phyloP scores from a whole-genome alignment of 2,113 vertebrate genomes.

The Genyomyrus donnyi region DNA sequence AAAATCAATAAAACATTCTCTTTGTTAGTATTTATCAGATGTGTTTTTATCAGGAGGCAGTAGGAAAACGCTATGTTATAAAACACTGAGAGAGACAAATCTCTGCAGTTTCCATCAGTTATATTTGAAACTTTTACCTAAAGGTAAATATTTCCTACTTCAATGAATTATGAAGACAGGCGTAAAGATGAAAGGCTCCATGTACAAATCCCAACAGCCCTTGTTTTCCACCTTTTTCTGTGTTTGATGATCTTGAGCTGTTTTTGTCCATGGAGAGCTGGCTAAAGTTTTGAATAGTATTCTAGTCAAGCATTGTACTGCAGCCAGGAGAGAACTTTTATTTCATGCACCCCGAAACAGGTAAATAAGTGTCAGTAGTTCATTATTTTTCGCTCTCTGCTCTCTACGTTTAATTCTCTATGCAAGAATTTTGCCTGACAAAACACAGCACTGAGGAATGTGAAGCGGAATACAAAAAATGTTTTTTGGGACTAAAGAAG shows the following conservation, averaged over 20 bases:
- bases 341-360: not conserved
- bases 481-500: not conserved
- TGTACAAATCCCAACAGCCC: not conserved
- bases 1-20: not conserved
- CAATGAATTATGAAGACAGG: not conserved
- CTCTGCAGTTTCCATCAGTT: not conserved
- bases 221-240: not conserved
- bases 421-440: not conserved
- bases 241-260: not conserved
- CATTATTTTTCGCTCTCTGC: not conserved
- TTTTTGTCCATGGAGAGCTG: not conserved
- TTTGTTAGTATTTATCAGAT: not conserved
- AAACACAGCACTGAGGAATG: not conserved
- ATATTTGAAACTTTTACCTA: not conserved
- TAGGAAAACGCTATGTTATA: not conserved
- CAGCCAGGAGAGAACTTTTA: not conserved
- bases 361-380: not conserved
- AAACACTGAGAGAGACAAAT: not conserved
- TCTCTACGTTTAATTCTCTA: not conserved
- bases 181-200: not conserved
- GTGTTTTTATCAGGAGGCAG: not conserved
- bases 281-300: not conserved
- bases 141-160: not conserved
- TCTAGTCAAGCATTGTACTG: not conserved
- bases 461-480: not conserved